Evolutionary conservation across 2,888 invertebrate genomes (phyloP).

Genomic region (Scaptomyza caliginosa): DNA sequence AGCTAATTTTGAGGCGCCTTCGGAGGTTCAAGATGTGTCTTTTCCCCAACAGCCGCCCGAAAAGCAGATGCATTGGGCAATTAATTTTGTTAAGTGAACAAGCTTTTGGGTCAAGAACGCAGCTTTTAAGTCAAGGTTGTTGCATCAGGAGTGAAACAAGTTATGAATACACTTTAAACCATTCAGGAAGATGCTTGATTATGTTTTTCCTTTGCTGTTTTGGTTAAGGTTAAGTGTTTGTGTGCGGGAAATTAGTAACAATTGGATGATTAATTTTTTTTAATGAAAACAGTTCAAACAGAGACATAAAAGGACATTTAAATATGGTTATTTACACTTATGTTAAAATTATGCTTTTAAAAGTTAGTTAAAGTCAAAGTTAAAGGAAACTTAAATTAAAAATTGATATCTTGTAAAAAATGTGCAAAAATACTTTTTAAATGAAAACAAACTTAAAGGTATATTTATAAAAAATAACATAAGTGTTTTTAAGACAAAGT

Average conservation of each 20-base stretch:
- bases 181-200: not conserved
- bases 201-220: not conserved
- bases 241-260: constrained; percentile 45
- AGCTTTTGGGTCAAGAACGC: constrained; percentile 17
- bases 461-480: too few relatives aligned
- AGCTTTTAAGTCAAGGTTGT: constrained; percentile 13
- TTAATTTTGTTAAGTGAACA: constrained; percentile 17
- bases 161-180: not conserved
- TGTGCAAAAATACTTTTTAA: not conserved
- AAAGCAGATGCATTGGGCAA: not conserved
- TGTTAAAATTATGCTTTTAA: not conserved
- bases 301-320: constrained; percentile 20
- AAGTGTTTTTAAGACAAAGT: too few relatives aligned
- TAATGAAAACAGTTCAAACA: constrained; percentile 28
- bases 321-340: constrained; percentile 9
- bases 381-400: not conserved
- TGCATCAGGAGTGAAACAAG: not conserved
- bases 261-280: constrained; percentile 12
- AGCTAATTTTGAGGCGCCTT: constrained; percentile 37
- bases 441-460: too few relatives aligned
- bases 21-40: constrained; percentile 10
- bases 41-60: not conserved
- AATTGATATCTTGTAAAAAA: not conserved
- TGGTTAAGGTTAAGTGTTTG: constrained; percentile 10
- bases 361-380: constrained; percentile 12